Evolutionary conservation across 1,140 invertebrate species (phyloP), one percentile per base, ranked within the genome.

Genomic region (Lepidostoma basale): DNA sequence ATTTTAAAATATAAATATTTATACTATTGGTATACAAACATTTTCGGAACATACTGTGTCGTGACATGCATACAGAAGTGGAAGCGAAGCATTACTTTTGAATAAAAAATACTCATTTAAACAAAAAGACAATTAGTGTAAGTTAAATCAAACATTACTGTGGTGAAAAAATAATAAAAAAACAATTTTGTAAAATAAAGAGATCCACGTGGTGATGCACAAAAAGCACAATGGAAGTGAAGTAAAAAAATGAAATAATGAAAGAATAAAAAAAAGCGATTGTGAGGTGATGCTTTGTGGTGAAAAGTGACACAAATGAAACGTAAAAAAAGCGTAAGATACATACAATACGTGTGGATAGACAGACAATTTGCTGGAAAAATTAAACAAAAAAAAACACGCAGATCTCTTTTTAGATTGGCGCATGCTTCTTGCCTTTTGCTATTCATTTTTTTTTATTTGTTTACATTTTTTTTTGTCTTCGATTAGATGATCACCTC

Each of bases 381-480:
- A 16, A 54, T 30, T 28, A n/a, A n/a, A 30, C 23, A 54, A 30
- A 14, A 54, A 52, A 30, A 52, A 54, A 12, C 14, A 28, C 18
- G 54, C 67, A 72, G 67, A 72, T 72, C 70, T 72, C 70, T 72
- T 72, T 72, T 18, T 52, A 44, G n/a, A 45, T 69, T 74, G 76
- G 79, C 85, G 85, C 85, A 87, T 87, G 85, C 85, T 86, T 86
- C 85, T 85, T 86, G 85, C 85, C 84, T 65, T 65, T 40, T 30
- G 33, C 10, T 60, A 12, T 14, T 60, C 22, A 40, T 23, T 40
- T 20, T 40, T 39, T 42, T 45, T 18, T 42, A 23, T 54, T 4
- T 23, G 12, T 26, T 3, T 54, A 12, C 12, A 54, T 47, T 8
- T n/a, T 54, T 10, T 12, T 9, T 1, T 26, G 9, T 12, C 23